Base-by-base conservation (phyloP, 2,888 invertebrate genomes). In the Linnaemya tessellans region DNA sequence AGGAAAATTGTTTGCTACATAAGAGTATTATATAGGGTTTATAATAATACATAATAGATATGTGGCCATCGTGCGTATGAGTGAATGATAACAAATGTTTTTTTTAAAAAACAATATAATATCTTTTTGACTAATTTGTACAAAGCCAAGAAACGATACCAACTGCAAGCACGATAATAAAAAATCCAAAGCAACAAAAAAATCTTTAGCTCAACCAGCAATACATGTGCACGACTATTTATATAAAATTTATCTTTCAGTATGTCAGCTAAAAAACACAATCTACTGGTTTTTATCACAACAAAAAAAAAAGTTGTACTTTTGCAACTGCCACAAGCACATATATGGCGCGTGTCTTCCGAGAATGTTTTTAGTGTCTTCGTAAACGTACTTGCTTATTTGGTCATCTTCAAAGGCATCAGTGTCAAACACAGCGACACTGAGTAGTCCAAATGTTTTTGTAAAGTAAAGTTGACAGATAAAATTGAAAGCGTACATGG, bases 401-500 rank as follows among this genome's bases (percentile, higher is more conserved):
- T 68, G 62, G 64, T 49, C 84, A 84, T 74, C 73, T 81, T 68
- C 15, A 56, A 78, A 38, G 73, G 80, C 68, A 84, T 84, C 81
- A 78, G 62, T 81, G 84, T 84, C 84, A 81, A 78, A 74, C 15
- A 74, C 84, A 84, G 70, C 68, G 74, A 87, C 83, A 86, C 73
- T 73, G 80, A 80, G 71, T 83, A 87, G 84, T 82, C 68, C 75
- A 84, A 87, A 86, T 67, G 15, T 64, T 73, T 25, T 58, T 78
- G 46, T 68, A 78, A 73, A 73, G 71, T 86, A 87, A 88, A 87
- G 88, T 88, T 88, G 87, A 84, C 87, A 87, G 87, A 87, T 87
- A 87, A 87, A 87, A 87, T 83, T 78, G 60, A 67, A 84, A 54
- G 60, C 64, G 65, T 60, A 60, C 41, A 65, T 41, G 38, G 15